These are phyloP conservation scores for Lacanobia wlatinum DNA, from an alignment of 2,888 invertebrate genomes.

Conservation along the genomic window DNA sequence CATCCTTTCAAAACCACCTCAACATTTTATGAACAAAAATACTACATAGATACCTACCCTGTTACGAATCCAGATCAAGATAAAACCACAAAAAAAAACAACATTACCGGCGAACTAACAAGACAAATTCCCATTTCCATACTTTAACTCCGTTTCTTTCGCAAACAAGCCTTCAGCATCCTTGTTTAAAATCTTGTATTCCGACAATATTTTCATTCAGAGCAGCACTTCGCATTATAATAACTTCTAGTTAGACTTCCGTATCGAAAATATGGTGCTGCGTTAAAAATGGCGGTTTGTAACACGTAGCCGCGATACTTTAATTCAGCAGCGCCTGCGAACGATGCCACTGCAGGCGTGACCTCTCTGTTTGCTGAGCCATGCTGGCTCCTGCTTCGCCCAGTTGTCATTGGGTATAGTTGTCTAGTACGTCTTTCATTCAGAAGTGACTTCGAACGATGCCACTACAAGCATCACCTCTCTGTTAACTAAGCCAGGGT, in stretches of 20 bases:
- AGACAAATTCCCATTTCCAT: slow-evolving; percentile 34
- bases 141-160: slow-evolving; percentile 36
- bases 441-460: background rate
- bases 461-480: slow-evolving; percentile 54
- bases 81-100: slow-evolving; percentile 26
- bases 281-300: slow-evolving; percentile 57
- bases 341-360: slow-evolving; percentile 56
- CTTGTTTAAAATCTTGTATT: slow-evolving; percentile 37
- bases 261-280: slow-evolving; percentile 62
- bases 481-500: background rate
- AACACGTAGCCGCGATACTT: slow-evolving; percentile 62
- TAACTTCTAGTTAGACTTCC: slow-evolving; percentile 58
- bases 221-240: slow-evolving; percentile 48
- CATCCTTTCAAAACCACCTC: background rate
- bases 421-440: background rate
- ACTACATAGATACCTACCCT: background rate
- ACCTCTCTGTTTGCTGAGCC: slow-evolving; percentile 36
- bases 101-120: slow-evolving; percentile 28
- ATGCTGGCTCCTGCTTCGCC: slow-evolving; percentile 3
- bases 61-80: slow-evolving; percentile 2
- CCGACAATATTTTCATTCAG: slow-evolving; percentile 54
- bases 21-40: background rate
- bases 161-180: slow-evolving; percentile 17
- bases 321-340: slow-evolving; percentile 55
- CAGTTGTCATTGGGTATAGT: slow-evolving; percentile 1